phyloP scores from a whole-genome alignment of 2,888 invertebrate species.

The Epirrhoe alternata region DNA sequence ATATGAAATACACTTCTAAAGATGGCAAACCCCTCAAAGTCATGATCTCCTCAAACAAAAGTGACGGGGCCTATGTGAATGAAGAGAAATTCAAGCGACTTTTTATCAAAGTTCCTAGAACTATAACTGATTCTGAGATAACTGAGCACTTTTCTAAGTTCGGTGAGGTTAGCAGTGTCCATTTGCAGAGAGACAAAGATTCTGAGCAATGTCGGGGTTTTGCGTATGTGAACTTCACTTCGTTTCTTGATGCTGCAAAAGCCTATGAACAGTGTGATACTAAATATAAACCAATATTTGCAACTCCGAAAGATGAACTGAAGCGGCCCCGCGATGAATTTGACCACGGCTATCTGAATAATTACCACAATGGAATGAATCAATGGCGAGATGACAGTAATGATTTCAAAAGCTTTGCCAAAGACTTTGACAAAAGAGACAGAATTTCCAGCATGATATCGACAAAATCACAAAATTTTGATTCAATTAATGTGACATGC shows the following conservation, averaged over 20 bases:
- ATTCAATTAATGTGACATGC: conserved; percentile 89
- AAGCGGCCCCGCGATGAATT: conserved; percentile 68
- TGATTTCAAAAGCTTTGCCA: conserved; percentile 36
- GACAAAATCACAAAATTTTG: conserved; percentile 77
- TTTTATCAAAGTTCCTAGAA: conserved; percentile 94
- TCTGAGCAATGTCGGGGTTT: conserved; percentile 94
- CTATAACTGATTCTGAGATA: conserved; percentile 91
- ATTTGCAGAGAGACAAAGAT: conserved; percentile 91
- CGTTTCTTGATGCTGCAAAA: conserved; percentile 93
- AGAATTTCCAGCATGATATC: conserved; percentile 50
- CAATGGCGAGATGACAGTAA: conserved; percentile 34
- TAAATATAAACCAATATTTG: conserved; percentile 95
- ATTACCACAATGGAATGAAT: conserved; percentile 10
- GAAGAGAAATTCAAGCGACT: conserved; percentile 86
- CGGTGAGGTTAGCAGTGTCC: conserved; percentile 91
- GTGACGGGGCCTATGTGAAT: conserved; percentile 59
- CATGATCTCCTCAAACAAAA: conserved; percentile 90
- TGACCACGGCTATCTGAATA: conserved; percentile 40
- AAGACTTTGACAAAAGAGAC: conserved; percentile 47
- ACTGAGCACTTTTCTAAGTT: conserved; percentile 93
- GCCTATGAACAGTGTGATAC: conserved; percentile 95
- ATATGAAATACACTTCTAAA: conserved; percentile 90
- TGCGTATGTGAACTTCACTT: conserved; percentile 93
- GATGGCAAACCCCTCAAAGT: conserved; percentile 94
- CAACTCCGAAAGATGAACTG: conserved; percentile 89